Percentiles rank a stretch among this genome's conserved stretches.
These are phyloP conservation scores for Leucophenga varia DNA, from an alignment of 1,140 invertebrate species.

Conservation along the genomic window DNA sequence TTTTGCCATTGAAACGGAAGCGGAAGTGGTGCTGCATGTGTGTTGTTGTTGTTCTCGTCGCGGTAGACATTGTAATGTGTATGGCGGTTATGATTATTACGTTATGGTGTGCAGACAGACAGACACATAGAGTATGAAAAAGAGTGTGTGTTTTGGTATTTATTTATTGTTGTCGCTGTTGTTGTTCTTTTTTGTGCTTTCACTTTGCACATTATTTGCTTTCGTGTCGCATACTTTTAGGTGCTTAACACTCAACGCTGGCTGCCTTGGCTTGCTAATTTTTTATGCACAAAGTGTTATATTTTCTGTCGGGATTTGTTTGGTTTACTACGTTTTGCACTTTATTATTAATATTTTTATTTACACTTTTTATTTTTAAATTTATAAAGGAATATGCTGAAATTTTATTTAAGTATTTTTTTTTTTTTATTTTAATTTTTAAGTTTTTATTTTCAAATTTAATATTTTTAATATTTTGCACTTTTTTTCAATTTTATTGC, in stretches of 20 bases:
- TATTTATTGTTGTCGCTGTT: constrained; percentile 15
- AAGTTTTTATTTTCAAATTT: too few species aligned
- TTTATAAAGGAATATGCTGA: too few species aligned
- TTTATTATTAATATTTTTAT: too few species aligned
- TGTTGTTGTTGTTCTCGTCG: background rate
- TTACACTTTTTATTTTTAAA: too few species aligned
- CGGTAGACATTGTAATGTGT: constrained; percentile 33
- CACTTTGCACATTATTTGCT: constrained; percentile 22
- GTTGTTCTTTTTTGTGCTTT: constrained; percentile 17
- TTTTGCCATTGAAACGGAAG: constrained; percentile 49
- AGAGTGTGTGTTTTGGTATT: constrained; percentile 5
- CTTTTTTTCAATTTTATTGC: too few species aligned
- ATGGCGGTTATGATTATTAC: constrained; percentile 44
- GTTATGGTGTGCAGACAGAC: constrained; percentile 11
- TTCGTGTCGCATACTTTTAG: constrained; percentile 21
- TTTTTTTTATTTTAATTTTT: too few species aligned
- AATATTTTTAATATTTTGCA: too few species aligned
- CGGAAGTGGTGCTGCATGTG: constrained; percentile 1
- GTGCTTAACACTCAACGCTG: background rate
- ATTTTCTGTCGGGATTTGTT: constrained; percentile 11
- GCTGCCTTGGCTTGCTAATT: constrained; percentile 21
- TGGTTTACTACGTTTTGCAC: too few species aligned
- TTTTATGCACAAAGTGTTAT: constrained; percentile 36
- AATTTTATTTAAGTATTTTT: too few species aligned
- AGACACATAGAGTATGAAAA: background rate